Base-by-base conservation (phyloP, 2,888 invertebrate species). In the Noctuana brunneofusca region DNA sequence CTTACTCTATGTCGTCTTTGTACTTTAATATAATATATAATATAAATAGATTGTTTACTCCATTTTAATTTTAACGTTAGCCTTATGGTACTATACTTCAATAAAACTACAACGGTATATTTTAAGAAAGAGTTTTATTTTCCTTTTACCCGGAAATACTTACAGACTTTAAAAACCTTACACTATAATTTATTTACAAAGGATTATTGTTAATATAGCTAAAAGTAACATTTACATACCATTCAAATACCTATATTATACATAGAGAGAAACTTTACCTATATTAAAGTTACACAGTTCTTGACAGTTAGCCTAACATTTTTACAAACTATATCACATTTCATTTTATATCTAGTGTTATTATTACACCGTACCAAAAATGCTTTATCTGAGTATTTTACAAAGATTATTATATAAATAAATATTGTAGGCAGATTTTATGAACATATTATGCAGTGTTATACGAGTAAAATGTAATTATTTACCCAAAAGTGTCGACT, bases 321-420 rank as follows among this genome's bases (percentile, higher is more conserved):
- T 90, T 89, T 90, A 91, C 91, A 90, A 82, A 81, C 89, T 91
- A 91, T 91, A 91, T 91, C 91, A 91, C 91, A 90, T 89, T 90
- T 89, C 83, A 84, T 87, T 86, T 86, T 86, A 86, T 82, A 78
- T 70, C 86, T 87, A 86, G 71, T 54, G 55, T 62, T 62, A 55
- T 55, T 48, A 62, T 56, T 66, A 66, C 55, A 64, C 41, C 54
- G 66, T 64, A 62, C 38, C 60, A 64, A 65, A 56, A 55, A 41
- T 57, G 58, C 55, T 49, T 52, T 64, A 65, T 64, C 60, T 65
- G 63, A 49, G 14, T 65, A 65, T 64, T 53, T 63, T 69, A 67
- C 65, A 67, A 67, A 69, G 57, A 35, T 55, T 52, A 49, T 52
- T 41, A 64, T 16, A 54, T 54, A 68, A 69, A 66, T 64, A 63